A percentile compares a stretch with the other conserved stretches of the same genome.
Evolutionary conservation across 2,888 invertebrate species (phyloP).

Genomic region (Sclerodermus sp.): DNA sequence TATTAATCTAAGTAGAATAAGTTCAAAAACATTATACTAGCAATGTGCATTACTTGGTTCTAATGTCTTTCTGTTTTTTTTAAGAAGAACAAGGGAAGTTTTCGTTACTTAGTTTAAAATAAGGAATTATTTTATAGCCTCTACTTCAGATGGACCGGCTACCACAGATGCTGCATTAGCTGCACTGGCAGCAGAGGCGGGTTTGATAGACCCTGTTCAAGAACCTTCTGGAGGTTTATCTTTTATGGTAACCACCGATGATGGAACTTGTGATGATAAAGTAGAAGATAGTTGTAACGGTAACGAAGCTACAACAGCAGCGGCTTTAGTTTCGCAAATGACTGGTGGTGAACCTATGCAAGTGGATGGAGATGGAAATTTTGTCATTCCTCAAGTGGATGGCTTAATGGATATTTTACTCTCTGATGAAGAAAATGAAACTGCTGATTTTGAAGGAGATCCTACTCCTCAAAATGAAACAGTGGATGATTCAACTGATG

Average conservation of each 20-base stretch:
- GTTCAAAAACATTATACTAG: no score
- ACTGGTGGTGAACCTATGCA: slow-evolving; percentile 49
- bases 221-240: slow-evolving; percentile 51
- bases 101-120: no score
- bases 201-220: slow-evolving; percentile 62
- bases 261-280: slow-evolving; percentile 40
- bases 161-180: slow-evolving; percentile 67
- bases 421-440: slow-evolving; percentile 41
- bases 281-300: slow-evolving; percentile 54
- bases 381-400: slow-evolving; percentile 54
- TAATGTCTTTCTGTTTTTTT: no score
- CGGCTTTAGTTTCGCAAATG: slow-evolving; percentile 44
- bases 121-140: slow-evolving; percentile 49
- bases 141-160: slow-evolving; percentile 63
- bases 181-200: slow-evolving; percentile 66
- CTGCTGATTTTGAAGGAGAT: slow-evolving; percentile 24
- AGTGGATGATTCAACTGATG: slow-evolving; percentile 11
- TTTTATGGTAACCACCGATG: slow-evolving; percentile 51
- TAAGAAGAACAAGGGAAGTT: no score
- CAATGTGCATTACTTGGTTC: no score
- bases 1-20: no score
- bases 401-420: slow-evolving; percentile 46
- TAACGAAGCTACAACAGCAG: slow-evolving; percentile 44
- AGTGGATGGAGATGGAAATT: slow-evolving; percentile 52
- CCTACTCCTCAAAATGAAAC: slow-evolving; percentile 17